Evolutionary conservation across 1,140 invertebrate genomes (phyloP).

Genomic region (Hyles euphorbiae): DNA sequence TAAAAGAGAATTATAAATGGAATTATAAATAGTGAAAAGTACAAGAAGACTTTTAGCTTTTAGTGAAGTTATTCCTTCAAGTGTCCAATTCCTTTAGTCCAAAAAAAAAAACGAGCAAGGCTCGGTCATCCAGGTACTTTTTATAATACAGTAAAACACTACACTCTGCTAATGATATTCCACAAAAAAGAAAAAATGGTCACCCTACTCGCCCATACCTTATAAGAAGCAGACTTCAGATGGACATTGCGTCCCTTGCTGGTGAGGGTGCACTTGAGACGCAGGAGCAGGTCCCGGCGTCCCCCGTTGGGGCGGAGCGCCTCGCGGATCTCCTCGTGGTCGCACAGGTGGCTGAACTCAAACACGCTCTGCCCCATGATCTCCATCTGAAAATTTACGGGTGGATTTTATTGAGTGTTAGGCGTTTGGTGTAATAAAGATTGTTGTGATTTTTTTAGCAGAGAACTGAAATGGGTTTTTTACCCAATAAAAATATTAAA

Average conservation of each 20-base stretch:
- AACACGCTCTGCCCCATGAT: conserved; percentile 95
- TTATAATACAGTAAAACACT: too few relatives aligned
- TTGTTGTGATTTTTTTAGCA: not conserved
- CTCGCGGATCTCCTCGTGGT: conserved; percentile 93
- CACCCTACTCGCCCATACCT: conserved; percentile 76
- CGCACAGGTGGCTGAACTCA: conserved; percentile 95
- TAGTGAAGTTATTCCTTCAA: too few relatives aligned
- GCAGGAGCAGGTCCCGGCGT: conserved; percentile 80
- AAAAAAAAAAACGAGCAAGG: too few relatives aligned
- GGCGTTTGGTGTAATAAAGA: too few relatives aligned
- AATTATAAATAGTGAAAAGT: too few relatives aligned
- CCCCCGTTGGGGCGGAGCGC: conserved; percentile 78
- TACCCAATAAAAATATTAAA: too few relatives aligned
- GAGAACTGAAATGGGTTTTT: not conserved
- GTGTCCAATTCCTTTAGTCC: too few relatives aligned
- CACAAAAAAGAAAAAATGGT: too few relatives aligned
- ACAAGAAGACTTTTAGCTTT: too few relatives aligned
- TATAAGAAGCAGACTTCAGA: conserved; percentile 94
- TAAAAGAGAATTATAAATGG: too few relatives aligned
- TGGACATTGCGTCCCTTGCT: conserved; percentile 94
- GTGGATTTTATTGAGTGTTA: not conserved
- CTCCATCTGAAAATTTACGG: conserved; percentile 61
- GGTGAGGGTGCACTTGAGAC: conserved; percentile 94
- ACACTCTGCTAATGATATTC: too few relatives aligned
- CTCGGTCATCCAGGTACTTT: too few relatives aligned